phyloP scores from a whole-genome alignment of 2,888 invertebrate species.

The Acleris cristana region DNA sequence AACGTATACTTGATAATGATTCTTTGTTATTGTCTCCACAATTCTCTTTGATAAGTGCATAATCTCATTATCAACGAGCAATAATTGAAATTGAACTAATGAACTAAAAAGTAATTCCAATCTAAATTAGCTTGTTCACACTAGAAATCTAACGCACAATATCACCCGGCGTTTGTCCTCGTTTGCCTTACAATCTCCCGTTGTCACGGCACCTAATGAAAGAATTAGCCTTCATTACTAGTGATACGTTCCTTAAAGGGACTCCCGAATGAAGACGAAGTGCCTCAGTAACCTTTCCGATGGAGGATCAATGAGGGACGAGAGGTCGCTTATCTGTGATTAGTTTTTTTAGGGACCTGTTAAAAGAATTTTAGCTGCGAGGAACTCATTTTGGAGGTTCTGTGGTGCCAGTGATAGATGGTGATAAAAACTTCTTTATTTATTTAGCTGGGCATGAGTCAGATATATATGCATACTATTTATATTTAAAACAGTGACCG shows the following conservation, averaged over 20 bases:
- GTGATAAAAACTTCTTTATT: no score
- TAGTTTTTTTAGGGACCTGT: conserved; percentile 64
- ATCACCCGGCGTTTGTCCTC: conserved; percentile 62
- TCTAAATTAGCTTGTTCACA: neutral
- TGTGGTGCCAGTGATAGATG: no score
- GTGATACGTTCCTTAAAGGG: conserved; percentile 82
- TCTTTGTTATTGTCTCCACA: no score
- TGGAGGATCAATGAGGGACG: conserved; percentile 68
- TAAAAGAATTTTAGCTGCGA: neutral
- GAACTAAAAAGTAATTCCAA: conserved; percentile 2
- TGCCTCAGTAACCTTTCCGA: conserved; percentile 74
- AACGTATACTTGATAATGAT: no score
- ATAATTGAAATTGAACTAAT: neutral
- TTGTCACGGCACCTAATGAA: conserved; percentile 82
- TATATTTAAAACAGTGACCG: no score
- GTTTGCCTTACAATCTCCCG: conserved; percentile 74
- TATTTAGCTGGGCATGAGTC: no score
- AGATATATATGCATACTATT: no score
- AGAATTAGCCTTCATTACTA: conserved; percentile 84
- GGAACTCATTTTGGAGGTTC: neutral
- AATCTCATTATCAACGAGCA: no score
- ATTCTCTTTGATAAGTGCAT: no score
- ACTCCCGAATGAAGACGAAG: conserved; percentile 80
- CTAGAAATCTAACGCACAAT: conserved; percentile 25
- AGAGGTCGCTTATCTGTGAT: conserved; percentile 72